Conservation (phyloP, 2,113 vertebrate genomes). For the Andinoacara biseriatus region DNA sequence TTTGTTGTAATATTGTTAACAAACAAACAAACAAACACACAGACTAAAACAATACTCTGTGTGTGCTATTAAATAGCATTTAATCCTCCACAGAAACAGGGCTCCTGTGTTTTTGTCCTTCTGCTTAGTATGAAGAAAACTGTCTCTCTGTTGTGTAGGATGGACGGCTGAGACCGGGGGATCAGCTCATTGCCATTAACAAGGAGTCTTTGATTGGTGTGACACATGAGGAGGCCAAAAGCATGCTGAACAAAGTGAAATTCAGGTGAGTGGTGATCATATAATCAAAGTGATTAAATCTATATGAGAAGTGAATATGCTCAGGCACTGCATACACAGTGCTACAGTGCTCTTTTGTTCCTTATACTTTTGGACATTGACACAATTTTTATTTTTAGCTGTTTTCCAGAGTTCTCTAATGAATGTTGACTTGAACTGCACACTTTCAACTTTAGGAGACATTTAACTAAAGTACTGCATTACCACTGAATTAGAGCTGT, state of each 20-base stretch:
- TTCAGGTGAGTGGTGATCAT: constrained; percentile 76
- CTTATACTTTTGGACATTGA: background rate
- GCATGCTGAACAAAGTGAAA: constrained; percentile 85
- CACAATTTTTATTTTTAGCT: background rate
- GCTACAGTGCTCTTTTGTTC: background rate
- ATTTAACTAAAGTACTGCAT: background rate
- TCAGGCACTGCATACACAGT: background rate
- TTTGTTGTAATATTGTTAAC: too few relatives aligned
- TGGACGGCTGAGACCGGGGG: constrained; percentile 87
- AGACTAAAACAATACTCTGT: too few relatives aligned
- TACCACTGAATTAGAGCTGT: background rate
- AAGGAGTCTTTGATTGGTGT: constrained; percentile 90
- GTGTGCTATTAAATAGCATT: background rate
- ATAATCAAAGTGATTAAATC: background rate
- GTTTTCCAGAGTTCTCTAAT: background rate
- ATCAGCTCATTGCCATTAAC: constrained; percentile 90
- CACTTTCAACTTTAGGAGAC: background rate
- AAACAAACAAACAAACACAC: too few relatives aligned
- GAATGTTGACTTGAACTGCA: background rate
- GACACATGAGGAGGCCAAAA: constrained; percentile 89
- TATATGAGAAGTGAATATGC: background rate
- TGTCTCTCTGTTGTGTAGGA: constrained; percentile 77
- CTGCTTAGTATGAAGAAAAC: background rate
- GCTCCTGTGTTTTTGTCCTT: background rate
- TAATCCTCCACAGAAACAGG: background rate